Percentiles rank a stretch among this genome's conserved stretches.
phyloP scores from a whole-genome alignment of 2,888 invertebrate species.

The Malacosoma neustria region DNA sequence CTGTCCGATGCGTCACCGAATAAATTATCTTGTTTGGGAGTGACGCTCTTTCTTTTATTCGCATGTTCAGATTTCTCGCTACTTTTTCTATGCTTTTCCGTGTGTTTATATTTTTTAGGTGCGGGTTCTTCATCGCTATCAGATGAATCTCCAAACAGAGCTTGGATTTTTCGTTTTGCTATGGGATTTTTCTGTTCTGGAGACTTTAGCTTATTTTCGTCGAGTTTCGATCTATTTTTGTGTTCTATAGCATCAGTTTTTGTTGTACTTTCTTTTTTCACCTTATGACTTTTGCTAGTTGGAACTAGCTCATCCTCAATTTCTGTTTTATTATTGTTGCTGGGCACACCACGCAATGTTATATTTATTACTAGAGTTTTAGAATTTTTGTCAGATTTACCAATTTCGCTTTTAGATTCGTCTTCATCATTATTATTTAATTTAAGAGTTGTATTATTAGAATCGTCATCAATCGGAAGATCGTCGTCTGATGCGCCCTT shows the following conservation, averaged over 20 bases:
- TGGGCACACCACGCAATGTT: conserved; percentile 53
- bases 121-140: conserved; percentile 39
- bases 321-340: conserved; percentile 16
- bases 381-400: conserved; percentile 16
- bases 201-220: conserved; percentile 17
- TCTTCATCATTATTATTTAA: conserved; percentile 19
- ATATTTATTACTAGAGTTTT: conserved; percentile 59
- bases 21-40: conserved; percentile 9
- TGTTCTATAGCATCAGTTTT: background rate
- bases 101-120: conserved; percentile 23
- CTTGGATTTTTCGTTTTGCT: conserved; percentile 61
- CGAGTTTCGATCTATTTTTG: conserved; percentile 12
- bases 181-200: conserved; percentile 31
- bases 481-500: conserved; percentile 40
- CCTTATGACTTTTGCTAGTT: too few relatives aligned
- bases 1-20: conserved; percentile 24
- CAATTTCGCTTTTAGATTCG: conserved; percentile 15
- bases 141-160: conserved; percentile 68
- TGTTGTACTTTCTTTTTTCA: background rate
- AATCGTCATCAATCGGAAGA: conserved; percentile 45
- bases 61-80: conserved; percentile 9
- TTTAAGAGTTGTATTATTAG: conserved; percentile 30
- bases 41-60: conserved; percentile 6
- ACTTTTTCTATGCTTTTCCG: conserved; percentile 12
- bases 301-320: too few relatives aligned